Percentiles rank a stretch among this genome's conserved stretches.
These are phyloP conservation scores for Agrypnus murinus DNA, from an alignment of 2,888 invertebrate genomes.

Conservation along the genomic window DNA sequence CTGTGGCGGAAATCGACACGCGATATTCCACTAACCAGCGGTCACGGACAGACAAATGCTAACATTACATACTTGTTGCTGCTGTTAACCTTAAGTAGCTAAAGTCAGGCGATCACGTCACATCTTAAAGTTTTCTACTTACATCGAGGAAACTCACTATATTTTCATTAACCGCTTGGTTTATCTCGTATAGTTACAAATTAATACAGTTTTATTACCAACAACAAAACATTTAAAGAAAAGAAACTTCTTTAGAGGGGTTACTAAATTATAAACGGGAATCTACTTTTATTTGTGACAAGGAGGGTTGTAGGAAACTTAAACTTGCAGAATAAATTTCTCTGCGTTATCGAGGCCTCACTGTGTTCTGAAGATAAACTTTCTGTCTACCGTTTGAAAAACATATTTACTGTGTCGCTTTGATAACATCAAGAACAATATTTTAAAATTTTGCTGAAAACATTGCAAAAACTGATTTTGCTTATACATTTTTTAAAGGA, in stretches of 20 bases:
- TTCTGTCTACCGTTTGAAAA: slow-evolving; percentile 21
- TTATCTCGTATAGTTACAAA: slow-evolving; percentile 5
- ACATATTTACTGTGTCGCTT: slow-evolving; percentile 1
- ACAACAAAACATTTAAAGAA: slow-evolving; percentile 21
- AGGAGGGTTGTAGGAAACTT: slow-evolving; percentile 26
- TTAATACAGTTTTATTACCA: slow-evolving; percentile 16
- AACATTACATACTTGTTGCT: slow-evolving; percentile 64
- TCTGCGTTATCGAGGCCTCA: slow-evolving; percentile 24
- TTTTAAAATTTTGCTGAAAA: slow-evolving; percentile 5
- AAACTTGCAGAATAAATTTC: slow-evolving; percentile 33
- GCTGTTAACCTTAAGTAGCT: slow-evolving; percentile 61
- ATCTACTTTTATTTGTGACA: slow-evolving; percentile 35
- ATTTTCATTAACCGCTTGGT: slow-evolving; percentile 36
- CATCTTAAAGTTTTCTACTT: slow-evolving; percentile 45
- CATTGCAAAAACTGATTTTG: neutral
- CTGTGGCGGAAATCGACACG: slow-evolving; percentile 53
- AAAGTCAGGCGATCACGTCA: slow-evolving; percentile 59
- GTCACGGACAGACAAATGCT: slow-evolving; percentile 61
- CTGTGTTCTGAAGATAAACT: slow-evolving; percentile 22
- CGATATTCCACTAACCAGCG: slow-evolving; percentile 56
- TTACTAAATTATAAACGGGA: slow-evolving; percentile 29
- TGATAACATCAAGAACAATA: neutral
- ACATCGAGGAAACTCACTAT: slow-evolving; percentile 29
- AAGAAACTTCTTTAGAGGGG: slow-evolving; percentile 14
- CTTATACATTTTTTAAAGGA: too few relatives aligned